Base-by-base conservation (phyloP, 2,888 invertebrate genomes). In the Megaustenia siamemsis region DNA sequence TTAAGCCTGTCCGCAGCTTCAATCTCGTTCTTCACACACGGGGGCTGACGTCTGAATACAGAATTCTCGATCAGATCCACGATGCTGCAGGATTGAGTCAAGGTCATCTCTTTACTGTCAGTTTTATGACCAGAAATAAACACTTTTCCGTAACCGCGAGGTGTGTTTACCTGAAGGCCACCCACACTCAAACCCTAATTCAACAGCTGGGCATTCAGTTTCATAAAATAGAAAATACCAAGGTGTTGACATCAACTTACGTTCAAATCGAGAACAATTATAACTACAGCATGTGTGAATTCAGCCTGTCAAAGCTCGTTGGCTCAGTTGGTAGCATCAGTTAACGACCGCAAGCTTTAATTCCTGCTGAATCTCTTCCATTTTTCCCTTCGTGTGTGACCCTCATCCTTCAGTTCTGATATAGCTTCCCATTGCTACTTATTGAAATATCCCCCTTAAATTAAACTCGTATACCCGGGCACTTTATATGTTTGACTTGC, bases 41-140 rank as follows among this genome's bases (percentile, higher is more conserved):
- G 8, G 40, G 77, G 43, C 21, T 75, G 32, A 75, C 75, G 45
- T 28, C 28, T 53, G 75, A 56, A 63, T 77, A 15, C n/a, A 43
- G n/a, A 43, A 6, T 21, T 15, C 38, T 21, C 24, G 8, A n/a
- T 56, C n/a, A 10, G 38, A 53, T 21, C 32, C 3, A 24, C 40
- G 40, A 69, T 69, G 40, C 69, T 69, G 4, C n/a, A 2, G 28
- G 8, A 6, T 32, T 24, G 8, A 56, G 56, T 77, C 77, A 77
- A 77, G 77, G 77, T 15, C 60, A 63, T 43, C 40, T 10, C 40
- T 63, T 63, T 18, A 12, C 63, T 15, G 32, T 10, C 6, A 75
- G 18, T 71, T 71, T 69, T 73, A 73, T 73, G 15, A 5, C 71
- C 45, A 3, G 28, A n/a, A 73, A 28, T 43, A 45, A 73, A 45